Evolutionary conservation across 2,888 invertebrate species (phyloP), one percentile per base, ranked within the genome.

Genomic region (Leptopilina drosophilae): DNA sequence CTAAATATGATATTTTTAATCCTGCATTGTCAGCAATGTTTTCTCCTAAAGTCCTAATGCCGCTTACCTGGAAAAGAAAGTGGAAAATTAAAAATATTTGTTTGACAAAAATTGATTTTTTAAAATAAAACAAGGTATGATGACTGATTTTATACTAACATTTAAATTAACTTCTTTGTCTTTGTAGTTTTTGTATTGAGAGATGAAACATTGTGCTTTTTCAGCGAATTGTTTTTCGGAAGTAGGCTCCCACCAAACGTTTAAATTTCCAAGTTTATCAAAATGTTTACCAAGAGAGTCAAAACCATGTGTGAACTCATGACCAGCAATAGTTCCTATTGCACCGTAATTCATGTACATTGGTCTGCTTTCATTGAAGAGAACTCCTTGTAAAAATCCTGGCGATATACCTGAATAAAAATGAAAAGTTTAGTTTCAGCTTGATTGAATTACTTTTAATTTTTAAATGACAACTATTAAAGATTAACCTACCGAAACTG

Each of bases 21-120:
- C 98, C 98, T 5, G 98, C 98, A 89, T 98, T 98, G 90, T 98
- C 98, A 0, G 98, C 98, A 81, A 98, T 98, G 91, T 98, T 98
- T 91, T 98, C 98, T n/a, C 97, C 97, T 92, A 97, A 97, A 0
- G 97, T 98, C 89, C 97, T 97, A 80, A 97, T 95, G 78, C 98
- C 98, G 89, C 98, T 97, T 77, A 98, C 90, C 97, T 97, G 91
- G 42, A 92, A 89, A 26, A 33, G 5, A 42, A 40, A 64, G 59
- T 33, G 73, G 26, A 64, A 78, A 49, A 64, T 75, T 26, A 77
- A 46, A 77, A 75, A 69, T 79, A 33, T 5, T 4, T 5, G 0
- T 20, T 1, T 20, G 20, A 5, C 3, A 33, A 33, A 33, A 33
- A 33, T 33, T 4, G 5, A 33, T 33, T 1, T 33, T 20, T 20